Base-by-base conservation (phyloP, 1,140 invertebrate genomes). In the Asbolus verrucosus region DNA sequence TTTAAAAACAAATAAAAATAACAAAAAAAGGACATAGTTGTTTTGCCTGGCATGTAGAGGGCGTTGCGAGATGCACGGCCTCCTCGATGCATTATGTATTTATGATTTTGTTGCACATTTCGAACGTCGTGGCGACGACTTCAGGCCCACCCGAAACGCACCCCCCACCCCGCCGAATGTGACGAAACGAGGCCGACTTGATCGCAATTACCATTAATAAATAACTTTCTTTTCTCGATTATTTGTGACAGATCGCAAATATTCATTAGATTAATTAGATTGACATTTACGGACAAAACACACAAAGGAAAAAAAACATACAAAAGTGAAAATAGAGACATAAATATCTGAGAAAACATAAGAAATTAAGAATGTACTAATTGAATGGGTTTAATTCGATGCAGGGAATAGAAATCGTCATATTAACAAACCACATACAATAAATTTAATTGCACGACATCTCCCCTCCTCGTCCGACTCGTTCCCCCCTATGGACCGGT, bases 1-100 rank as follows among this genome's bases (percentile, higher is more conserved):
- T 76, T 76, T 77, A 77, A 77, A 70, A 77, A 76, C 74, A 77
- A 76, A 76, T 76, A 76, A 76, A 77, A 77, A 77, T 73, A 77
- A 71, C 41, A 68, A 72, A 68, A 76, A 72, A 21, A 41, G 24
- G n/a, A n/a, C n/a, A 67, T 59, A 46, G 65, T 68, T 63, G 70
- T 61, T 61, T 67, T 46, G 46, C 63, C 18, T 62, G 69, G 63
- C 54, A 71, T 71, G 65, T 68, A 72, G 70, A 72, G 70, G 70
- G 70, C 70, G 70, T 54, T 54, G 46, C 46, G 21, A 36, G 33
- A 6, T 36, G 5, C 33, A 36, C 33, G 33, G 33, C 33, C 33
- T 36, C 6, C 33, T 36, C 33, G 33, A 36, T 36, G 6, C n/a
- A n/a, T n/a, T n/a, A n/a, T n/a, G n/a, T n/a, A n/a, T n/a, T n/a